Evolutionary conservation across 2,888 invertebrate genomes (phyloP).

Genomic region (Danaus chrysippus): DNA sequence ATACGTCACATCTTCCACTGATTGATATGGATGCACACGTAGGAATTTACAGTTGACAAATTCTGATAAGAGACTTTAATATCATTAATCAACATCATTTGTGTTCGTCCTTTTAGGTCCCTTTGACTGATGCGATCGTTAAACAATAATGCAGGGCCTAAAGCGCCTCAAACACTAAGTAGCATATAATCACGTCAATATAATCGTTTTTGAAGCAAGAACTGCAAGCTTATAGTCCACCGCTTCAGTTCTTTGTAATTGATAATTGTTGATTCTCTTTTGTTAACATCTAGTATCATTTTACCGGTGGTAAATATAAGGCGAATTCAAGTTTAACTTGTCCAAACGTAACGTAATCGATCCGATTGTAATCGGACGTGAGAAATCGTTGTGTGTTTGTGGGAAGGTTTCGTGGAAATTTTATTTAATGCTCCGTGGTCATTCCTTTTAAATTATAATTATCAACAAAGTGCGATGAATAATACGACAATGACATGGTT

Average conservation of each 20-base stretch:
- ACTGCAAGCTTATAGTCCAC: conserved; percentile 21
- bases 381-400: conserved; percentile 14
- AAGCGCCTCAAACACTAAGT: no score
- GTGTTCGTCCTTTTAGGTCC: neutral
- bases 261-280: conserved; percentile 22
- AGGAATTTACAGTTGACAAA: conserved; percentile 3
- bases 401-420: neutral
- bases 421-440: neutral
- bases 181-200: conserved; percentile 26
- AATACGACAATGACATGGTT: conserved; percentile 36
- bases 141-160: no score
- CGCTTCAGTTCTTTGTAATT: conserved; percentile 23
- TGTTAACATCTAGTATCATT: conserved; percentile 18
- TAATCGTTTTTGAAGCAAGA: conserved; percentile 22
- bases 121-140: no score
- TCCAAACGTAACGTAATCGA: conserved; percentile 3
- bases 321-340: conserved; percentile 7
- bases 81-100: conserved; percentile 1
- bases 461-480: conserved; percentile 31
- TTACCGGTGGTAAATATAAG: conserved; percentile 15
- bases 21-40: neutral
- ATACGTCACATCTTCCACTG: neutral
- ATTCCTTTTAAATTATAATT: neutral
- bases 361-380: conserved; percentile 23
- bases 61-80: neutral